Base-by-base conservation (phyloP, 2,888 invertebrate species). In the Phymatocera aterrima region DNA sequence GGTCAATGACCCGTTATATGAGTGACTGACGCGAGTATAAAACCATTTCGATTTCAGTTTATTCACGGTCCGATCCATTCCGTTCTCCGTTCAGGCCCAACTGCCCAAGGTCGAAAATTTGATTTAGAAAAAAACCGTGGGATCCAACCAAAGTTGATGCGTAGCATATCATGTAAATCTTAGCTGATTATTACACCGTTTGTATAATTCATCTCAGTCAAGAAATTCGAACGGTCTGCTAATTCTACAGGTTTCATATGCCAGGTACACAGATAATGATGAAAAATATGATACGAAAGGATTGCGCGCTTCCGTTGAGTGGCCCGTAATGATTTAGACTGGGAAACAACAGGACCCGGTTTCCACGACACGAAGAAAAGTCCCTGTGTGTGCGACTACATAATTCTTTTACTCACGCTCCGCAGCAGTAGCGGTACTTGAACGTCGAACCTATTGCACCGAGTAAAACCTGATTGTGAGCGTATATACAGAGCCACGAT, bases 341-440 rank as follows among this genome's bases (percentile, higher is more conserved):
- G 51, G 72, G 72, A 72, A 72, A 51, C 72, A 51, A 51, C 48
- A 43, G 34, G 72, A 72, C 72, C 72, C 72, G 51, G 72, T 72
- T 72, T 72, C 72, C 72, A 72, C 72, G 51, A 72, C 72, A 51
- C 72, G 18, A 28, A 31, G 72, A 18, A 72, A 51, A 51, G 51
- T 24, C 68, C 34, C 51, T 64, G 37, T 64, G 10, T 18, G 34
- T 64, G 37, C 21, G 5, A 6, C 64, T 34, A 72, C 48, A 72
- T 68, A 21, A 68, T 68, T 72, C 72, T 72, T 72, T 34, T 34
- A 28, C 51, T 72, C 31, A 24, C 12, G 10, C 4, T 31, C n/a
- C 72, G 31, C 51, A 10, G 51, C 28, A 34, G 31, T 18, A 31
- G 5, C 34, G 3, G 34, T 31, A 68, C 34, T 46, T 68, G 24